Base-by-base conservation (phyloP, 2,888 invertebrate genomes). In the Listrodromus nycthemerus region DNA sequence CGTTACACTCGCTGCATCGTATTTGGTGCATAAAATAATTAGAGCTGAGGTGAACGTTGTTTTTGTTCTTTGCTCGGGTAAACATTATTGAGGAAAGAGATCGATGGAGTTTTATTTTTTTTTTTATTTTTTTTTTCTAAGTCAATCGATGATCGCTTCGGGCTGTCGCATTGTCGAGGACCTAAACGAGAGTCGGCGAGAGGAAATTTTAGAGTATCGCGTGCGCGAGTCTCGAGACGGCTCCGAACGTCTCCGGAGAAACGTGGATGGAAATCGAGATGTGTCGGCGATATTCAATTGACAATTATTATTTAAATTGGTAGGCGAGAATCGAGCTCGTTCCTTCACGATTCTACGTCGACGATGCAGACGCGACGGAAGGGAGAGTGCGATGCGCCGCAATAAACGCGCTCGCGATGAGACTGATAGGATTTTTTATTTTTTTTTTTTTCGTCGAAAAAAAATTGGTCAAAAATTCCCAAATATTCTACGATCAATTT, bases 221-320 rank as follows among this genome's bases (percentile, higher is more conserved):
- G 55, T 55, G 81, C 16, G 41, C 63, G 48, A 74, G 63, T 37
- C 48, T n/a, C 50, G 45, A 48, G 27, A 74, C 69, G 24, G 48
- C 10, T 19, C 21, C 58, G 67, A 74, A 65, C 65, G 45, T 58
- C 69, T 61, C 58, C 67, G 48, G 69, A 75, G 52, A 70, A 80
- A 78, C 70, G 58, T 75, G 66, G 71, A 78, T 81, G 71, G 80
- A 63, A 76, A 79, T 71, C 69, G 77, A 50, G 82, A 82, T 80
- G 58, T 8, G 30, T 3, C 50, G 37, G 66, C 71, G 55, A 74
- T 86, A 82, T 84, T 86, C 80, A 86, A 86, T 86, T 84, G 86
- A 84, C 84, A 78, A 78, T 80, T 70, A 86, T 86, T 82, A 80
- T 82, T 76, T 82, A 74, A 84, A 86, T 86, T 86, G 86, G 80